Evolutionary conservation across 2,113 vertebrate genomes (phyloP), one percentile per base, ranked within the genome.

Genomic region (Podarcis cretensis): DNA sequence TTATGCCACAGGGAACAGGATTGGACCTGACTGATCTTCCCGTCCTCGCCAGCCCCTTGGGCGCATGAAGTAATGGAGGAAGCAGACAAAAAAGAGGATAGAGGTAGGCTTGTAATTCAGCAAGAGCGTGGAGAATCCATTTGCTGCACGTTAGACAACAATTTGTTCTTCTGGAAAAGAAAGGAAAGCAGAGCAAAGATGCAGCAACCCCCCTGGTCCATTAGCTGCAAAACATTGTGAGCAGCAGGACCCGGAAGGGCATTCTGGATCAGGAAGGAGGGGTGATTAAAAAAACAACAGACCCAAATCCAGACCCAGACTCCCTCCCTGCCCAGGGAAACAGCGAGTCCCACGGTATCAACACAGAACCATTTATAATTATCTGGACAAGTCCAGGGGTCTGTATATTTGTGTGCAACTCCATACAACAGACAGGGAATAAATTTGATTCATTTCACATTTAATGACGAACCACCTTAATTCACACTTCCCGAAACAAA

Each of bases 101-200:
- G 73, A 87, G 84, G 82, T 90, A 94, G 91, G 89, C 91, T 95
- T 95, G 94, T 96, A 95, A 95, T 95, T 90, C 94, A 66, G 90
- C 95, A 92, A 93, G 63, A 89, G 93, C 10, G 1, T 12, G 30
- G 81, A 73, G 0, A 95, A 95, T 95, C 78, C 18, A 94, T 95
- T 94, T 0, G 68, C 91, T 81, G 80, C 25, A 0, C 89, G 92
- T 95, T 89, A 80, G 89, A 91, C 85, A 35, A 76, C 87, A 79
- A 94, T 90, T 95, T 94, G 93, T 90, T 94, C 93, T 37, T 35
- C 0, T 89, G 76, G 85, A 48, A 80, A 75, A 85, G 75, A 90
- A 89, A 91, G 81, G 20, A 87, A 88, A 37, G 1, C 4, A 0
- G 6, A 69, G 0, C 1, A 27, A 63, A 0, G 1, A 23, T 30